Evolutionary conservation across 2,113 vertebrate genomes (phyloP).

Genomic region (Dolichallabes microphthalmus): DNA sequence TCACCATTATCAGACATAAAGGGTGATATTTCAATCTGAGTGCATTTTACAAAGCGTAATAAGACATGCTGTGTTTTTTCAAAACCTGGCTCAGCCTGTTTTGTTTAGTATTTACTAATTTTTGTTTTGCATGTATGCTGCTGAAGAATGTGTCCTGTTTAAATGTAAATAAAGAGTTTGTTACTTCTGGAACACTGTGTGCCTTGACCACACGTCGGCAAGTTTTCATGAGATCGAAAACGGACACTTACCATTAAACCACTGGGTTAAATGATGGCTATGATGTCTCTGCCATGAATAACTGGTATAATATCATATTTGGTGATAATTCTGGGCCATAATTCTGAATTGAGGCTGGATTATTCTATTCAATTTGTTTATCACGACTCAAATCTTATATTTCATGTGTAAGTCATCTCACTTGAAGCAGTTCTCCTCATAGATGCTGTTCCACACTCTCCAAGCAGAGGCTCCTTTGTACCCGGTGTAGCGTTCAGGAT

Average conservation of each 20-base stretch:
- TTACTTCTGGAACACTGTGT: background rate
- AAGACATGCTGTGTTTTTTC: background rate
- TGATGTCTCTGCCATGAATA: background rate
- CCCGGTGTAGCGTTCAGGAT: constrained; percentile 90
- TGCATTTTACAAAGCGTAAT: background rate
- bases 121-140: background rate
- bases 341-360: background rate
- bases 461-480: constrained; percentile 92
- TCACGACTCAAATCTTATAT: background rate
- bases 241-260: background rate
- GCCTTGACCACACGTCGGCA: background rate
- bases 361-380: background rate
- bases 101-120: background rate
- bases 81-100: background rate
- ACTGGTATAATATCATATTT: background rate
- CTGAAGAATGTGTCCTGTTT: background rate
- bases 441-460: constrained; percentile 99
- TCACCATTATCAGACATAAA: background rate
- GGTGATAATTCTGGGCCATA: background rate
- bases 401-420: constrained; percentile 60
- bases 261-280: background rate
- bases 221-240: background rate
- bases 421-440: constrained; percentile 99
- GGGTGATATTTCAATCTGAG: background rate
- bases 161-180: background rate